A percentile compares a stretch with the other conserved stretches of the same genome.
Evolutionary conservation across 2,888 invertebrate genomes (phyloP).

Genomic region (Apantesis nais): DNA sequence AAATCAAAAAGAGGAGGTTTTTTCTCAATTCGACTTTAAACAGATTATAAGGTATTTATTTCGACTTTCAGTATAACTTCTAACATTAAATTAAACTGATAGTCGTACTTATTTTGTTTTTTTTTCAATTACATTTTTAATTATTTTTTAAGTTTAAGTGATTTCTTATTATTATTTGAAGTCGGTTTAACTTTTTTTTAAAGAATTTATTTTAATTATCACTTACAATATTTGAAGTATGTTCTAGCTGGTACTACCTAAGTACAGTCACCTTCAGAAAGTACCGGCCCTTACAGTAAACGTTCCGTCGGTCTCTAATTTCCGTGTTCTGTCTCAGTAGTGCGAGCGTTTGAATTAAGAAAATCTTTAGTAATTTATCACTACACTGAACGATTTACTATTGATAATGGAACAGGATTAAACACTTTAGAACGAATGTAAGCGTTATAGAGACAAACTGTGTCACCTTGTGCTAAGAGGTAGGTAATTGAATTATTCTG

Average conservation of each 20-base stretch:
- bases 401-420: slow-evolving; percentile 13
- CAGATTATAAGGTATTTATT: no score
- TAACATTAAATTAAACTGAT: no score
- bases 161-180: no score
- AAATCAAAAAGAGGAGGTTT: no score
- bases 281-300: slow-evolving; percentile 12
- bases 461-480: background rate
- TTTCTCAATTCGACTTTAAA: no score
- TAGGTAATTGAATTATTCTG: background rate
- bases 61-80: no score
- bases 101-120: no score
- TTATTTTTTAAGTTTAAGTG: no score
- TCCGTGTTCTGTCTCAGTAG: slow-evolving; percentile 15
- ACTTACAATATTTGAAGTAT: background rate
- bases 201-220: no score
- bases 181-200: no score
- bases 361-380: slow-evolving; percentile 20
- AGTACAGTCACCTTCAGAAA: background rate
- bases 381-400: slow-evolving; percentile 19
- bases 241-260: background rate
- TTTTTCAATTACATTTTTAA: no score
- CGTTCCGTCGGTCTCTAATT: slow-evolving; percentile 9
- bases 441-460: background rate
- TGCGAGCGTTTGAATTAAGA: slow-evolving; percentile 20
- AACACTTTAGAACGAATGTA: background rate